Evolutionary conservation across 2,797 vertebrate genomes (phyloP), one percentile per base, ranked within the genome.

Genomic region (Falco columbarius): DNA sequence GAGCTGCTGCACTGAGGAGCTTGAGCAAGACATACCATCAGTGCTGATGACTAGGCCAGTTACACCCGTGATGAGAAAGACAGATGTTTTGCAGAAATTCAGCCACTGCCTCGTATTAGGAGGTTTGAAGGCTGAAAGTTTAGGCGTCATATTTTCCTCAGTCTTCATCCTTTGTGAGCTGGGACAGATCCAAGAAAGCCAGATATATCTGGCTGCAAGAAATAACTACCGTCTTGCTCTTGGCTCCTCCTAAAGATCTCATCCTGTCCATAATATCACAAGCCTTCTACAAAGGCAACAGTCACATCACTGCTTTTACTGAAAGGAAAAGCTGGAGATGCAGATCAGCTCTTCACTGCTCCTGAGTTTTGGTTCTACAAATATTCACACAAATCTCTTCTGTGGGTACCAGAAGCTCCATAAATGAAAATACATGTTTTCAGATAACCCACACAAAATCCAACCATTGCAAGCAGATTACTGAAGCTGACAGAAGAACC

Each of bases 21-120:
- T 52, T 8, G 3, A 81, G 65, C 34, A 58, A 89, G 83, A 82
- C 47, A 24, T 30, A 51, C 34, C 55, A 40, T 56, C 79, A 67
- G 90, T 5, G 27, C 74, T 86, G 90, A 95, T 68, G 95, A 93
- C 36, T 21, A 71, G 76, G 38, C 77, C 73, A 95, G 82, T 56
- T 74, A 65, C 66, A 75, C 66, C 70, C 87, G 2, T 46, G 36
- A 97, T 80, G 95, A 91, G 95, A 95, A 88, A 84, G 40, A 47
- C 95, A 97, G 90, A 95, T 94, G 93, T 94, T 95, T 22, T 77
- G 52, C 59, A 92, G 62, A 82, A 92, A 94, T 59, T 34, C 93
- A 86, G 81, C 65, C 8, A 0, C 76, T 82, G 92, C 52, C 85
- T 94, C 55, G 15, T 71, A 47, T 58, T 34, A 93, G 36, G 8